These are phyloP conservation scores for Ondatra zibethicus DNA, from an alignment of 2,113 vertebrate species.

Conservation along the genomic window DNA sequence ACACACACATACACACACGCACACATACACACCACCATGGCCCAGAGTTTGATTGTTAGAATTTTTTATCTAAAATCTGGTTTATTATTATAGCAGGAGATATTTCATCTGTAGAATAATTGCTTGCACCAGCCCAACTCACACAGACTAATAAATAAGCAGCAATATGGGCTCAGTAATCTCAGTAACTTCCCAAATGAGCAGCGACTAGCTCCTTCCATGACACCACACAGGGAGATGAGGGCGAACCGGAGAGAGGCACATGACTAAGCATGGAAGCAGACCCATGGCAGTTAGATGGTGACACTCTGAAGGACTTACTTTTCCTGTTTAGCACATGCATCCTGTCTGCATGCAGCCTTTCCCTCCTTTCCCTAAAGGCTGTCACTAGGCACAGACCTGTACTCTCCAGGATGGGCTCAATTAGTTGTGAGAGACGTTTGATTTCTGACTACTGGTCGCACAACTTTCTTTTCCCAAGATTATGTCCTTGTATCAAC, in stretches of 20 bases:
- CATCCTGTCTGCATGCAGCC: rapidly evolving
- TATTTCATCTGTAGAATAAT: background rate
- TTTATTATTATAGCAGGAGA: background rate
- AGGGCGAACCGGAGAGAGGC: background rate
- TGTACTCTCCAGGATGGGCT: rapidly evolving
- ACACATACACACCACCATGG: too few relatives aligned
- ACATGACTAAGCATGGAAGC: background rate
- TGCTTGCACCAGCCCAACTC: background rate
- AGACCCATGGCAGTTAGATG: background rate
- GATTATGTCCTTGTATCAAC: background rate
- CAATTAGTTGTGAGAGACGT: too few relatives aligned
- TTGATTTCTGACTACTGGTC: background rate
- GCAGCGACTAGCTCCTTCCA: background rate
- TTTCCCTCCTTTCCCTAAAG: background rate
- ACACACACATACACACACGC: too few relatives aligned
- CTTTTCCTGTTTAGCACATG: background rate
- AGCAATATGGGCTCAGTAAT: background rate
- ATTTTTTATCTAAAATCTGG: background rate
- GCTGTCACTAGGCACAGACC: rapidly evolving
- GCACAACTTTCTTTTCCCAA: background rate
- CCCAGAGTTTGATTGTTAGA: background rate
- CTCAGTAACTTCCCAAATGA: background rate
- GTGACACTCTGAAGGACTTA: rapidly evolving
- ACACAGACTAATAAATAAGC: background rate
- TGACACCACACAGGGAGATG: background rate